Conservation (phyloP, 2,888 invertebrate species). For the Callinectes sapidus region DNA sequence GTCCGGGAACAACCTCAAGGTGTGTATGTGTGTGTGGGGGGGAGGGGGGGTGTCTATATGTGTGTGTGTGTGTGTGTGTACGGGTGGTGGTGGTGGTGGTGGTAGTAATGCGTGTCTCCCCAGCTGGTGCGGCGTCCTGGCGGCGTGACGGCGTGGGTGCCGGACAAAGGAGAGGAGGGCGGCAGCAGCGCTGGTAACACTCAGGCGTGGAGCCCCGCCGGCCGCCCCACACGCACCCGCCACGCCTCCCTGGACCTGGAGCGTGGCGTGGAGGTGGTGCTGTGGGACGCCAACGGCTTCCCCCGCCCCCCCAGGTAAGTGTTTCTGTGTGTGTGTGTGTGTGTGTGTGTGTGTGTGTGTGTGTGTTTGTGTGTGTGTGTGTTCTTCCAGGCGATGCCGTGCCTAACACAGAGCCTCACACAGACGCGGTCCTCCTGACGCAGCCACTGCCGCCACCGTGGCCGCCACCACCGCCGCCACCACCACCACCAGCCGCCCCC, state of each 20-base stretch:
- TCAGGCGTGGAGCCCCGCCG: background rate
- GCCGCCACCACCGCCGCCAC: background rate
- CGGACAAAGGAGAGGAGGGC: constrained; percentile 44
- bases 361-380: constrained; percentile 36
- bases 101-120: background rate
- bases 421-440: background rate
- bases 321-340: constrained; percentile 31
- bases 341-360: constrained; percentile 18
- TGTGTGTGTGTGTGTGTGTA: constrained; percentile 22
- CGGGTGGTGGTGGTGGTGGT: background rate
- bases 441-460: background rate
- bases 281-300: constrained; percentile 66
- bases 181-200: background rate
- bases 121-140: constrained; percentile 72
- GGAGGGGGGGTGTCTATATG: background rate
- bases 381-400: background rate
- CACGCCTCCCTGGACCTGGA: constrained; percentile 71
- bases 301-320: background rate
- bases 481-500: background rate
- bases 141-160: constrained; percentile 72
- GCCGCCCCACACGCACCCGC: constrained; percentile 54
- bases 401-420: background rate
- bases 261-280: constrained; percentile 64
- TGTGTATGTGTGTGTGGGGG: constrained; percentile 30
- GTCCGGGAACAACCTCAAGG: constrained; percentile 72